Base-by-base conservation (phyloP, 2,888 invertebrate species). In the Drosophila helvetica region DNA sequence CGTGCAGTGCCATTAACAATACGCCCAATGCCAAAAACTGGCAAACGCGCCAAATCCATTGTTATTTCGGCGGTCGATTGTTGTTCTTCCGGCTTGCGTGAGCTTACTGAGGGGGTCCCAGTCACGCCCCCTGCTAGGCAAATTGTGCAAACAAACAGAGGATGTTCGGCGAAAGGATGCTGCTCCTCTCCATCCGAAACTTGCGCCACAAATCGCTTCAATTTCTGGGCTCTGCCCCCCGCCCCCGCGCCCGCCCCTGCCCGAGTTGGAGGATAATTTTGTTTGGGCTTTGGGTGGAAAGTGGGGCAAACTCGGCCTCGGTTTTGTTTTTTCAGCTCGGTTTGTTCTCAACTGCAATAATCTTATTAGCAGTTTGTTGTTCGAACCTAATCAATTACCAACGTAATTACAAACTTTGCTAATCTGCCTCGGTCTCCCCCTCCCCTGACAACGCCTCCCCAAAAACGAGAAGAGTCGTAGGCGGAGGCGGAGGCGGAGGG, bases 321-420 rank as follows among this genome's bases (percentile, higher is more conserved):
- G 61, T 45, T 66, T 78, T 83, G 88, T 86, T 86, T 89, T 89
- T 89, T 89, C 87, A 86, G 89, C 89, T 86, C 84, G 86, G 89
- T 88, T 84, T 86, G 85, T 74, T 79, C 78, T 89, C 87, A 86
- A 82, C 91, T 90, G 85, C 91, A 91, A 91, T 92, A 92, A 92
- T 92, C 91, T 91, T 91, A 92, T 92, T 92, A 91, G 88, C 89
- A 91, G 91, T 91, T 91, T 91, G 91, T 92, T 92, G 92, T 92
- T 92, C 91, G 92, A 91, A 92, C 91, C 92, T 92, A 92, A 92
- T 92, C 92, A 92, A 92, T 92, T 92, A 92, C 92, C 91, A 90
- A 91, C 91, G 89, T 91, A 92, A 92, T 92, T 92, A 92, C 91
- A 91, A 92, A 92, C 90, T 91, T 91, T 90, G 77, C 88, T 92